These are phyloP conservation scores for Otis tarda DNA, from an alignment of 2,113 vertebrate genomes.

Conservation along the genomic window DNA sequence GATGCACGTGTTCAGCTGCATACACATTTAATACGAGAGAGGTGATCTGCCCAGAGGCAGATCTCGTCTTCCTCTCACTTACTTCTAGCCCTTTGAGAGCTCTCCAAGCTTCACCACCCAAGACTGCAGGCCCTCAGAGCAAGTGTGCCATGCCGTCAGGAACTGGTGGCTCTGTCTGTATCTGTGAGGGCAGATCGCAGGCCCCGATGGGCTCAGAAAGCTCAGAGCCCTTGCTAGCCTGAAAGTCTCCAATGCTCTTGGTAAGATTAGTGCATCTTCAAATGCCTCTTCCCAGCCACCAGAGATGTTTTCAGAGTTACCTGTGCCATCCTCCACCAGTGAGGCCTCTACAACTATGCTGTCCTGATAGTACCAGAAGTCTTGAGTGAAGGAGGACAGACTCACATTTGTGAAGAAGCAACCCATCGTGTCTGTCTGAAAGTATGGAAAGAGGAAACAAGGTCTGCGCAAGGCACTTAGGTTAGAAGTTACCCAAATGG, in stretches of 20 bases:
- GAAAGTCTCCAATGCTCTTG: neutral
- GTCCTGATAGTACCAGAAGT: constrained; percentile 5
- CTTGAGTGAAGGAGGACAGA: constrained; percentile 57
- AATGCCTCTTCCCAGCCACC: neutral
- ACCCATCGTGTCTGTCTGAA: constrained; percentile 66
- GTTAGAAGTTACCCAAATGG: fast-evolving
- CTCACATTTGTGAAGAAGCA: constrained; percentile 60
- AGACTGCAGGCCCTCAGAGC: neutral
- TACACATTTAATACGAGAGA: neutral
- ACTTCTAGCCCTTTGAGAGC: neutral
- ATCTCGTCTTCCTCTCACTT: neutral
- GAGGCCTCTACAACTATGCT: constrained; percentile 33
- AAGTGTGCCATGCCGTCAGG: fast-evolving
- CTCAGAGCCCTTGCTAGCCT: neutral
- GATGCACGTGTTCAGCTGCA: neutral
- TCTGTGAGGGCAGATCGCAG: neutral
- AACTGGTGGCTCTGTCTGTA: neutral
- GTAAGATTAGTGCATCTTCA: neutral
- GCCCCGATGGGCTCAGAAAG: neutral
- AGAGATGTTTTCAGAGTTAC: constrained; percentile 3
- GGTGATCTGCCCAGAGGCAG: neutral
- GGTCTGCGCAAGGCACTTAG: neutral
- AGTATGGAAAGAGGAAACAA: neutral
- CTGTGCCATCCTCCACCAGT: constrained; percentile 61
- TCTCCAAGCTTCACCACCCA: neutral